phyloP scores from a whole-genome alignment of 2,113 vertebrate species.

The Hassar affinis region DNA sequence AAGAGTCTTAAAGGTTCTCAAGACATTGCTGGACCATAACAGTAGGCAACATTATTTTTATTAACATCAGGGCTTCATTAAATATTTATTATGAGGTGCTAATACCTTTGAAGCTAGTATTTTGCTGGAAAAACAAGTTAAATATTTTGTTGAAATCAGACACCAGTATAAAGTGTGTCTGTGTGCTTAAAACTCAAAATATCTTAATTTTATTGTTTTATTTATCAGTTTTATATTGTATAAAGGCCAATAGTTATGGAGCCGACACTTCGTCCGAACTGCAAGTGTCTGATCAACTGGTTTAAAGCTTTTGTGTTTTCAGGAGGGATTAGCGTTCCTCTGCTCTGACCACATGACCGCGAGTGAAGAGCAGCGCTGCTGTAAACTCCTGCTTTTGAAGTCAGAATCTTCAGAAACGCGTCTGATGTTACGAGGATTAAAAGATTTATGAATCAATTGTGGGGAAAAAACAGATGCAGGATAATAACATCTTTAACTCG shows the following conservation, averaged over 20 bases:
- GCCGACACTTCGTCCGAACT: not conserved
- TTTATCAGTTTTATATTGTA: not conserved
- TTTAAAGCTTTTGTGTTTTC: not conserved
- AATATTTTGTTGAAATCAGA: not conserved
- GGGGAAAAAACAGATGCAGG: not conserved
- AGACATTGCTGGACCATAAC: not conserved
- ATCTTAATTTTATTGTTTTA: not conserved
- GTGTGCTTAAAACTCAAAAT: not conserved
- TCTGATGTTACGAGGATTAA: slow-evolving; percentile 12
- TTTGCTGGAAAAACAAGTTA: not conserved
- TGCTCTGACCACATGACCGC: not conserved
- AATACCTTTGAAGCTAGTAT: not conserved
- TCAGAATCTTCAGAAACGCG: not conserved
- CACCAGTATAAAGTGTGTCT: not conserved
- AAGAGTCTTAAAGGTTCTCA: not conserved
- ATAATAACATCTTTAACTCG: not conserved
- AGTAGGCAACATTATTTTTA: no score
- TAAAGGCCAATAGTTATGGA: not conserved
- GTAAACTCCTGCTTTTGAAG: slow-evolving; percentile 3
- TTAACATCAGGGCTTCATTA: not conserved
- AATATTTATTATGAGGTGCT: not conserved
- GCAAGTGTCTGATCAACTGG: not conserved
- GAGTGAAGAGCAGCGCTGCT: not conserved
- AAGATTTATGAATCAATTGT: slow-evolving; percentile 5
- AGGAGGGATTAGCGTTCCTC: not conserved